A percentile compares a stretch with the other conserved stretches of the same genome.
Conservation (phyloP, 2,888 invertebrate species). For the Ophion costatus region DNA sequence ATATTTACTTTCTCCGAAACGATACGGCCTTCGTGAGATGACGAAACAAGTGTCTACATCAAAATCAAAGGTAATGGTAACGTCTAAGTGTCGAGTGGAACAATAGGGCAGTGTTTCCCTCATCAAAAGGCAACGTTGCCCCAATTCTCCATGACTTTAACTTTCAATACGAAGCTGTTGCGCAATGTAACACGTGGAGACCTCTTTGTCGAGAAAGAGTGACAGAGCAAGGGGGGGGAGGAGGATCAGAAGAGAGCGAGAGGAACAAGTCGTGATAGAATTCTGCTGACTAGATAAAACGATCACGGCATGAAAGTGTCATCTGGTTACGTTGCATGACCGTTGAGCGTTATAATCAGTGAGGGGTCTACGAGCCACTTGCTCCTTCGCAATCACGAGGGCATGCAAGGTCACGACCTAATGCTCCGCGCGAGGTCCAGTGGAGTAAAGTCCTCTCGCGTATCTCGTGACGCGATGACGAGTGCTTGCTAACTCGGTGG, state of each 20-base stretch:
- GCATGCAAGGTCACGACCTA: slow-evolving; percentile 58
- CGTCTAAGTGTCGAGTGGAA: not conserved
- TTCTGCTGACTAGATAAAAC: slow-evolving; percentile 44
- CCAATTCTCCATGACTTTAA: not conserved
- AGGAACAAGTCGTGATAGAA: slow-evolving; percentile 16
- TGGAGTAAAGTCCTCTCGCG: slow-evolving; percentile 19
- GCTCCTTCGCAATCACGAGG: slow-evolving; percentile 62
- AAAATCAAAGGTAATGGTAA: not conserved
- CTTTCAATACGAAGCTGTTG: slow-evolving; percentile 3
- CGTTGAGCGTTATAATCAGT: slow-evolving; percentile 41
- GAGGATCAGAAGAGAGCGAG: not conserved
- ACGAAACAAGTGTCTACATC: not conserved
- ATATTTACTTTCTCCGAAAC: not conserved
- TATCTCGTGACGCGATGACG: slow-evolving; percentile 61
- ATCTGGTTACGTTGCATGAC: slow-evolving; percentile 59
- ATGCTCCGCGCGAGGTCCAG: slow-evolving; percentile 11
- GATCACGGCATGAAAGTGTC: slow-evolving; percentile 51
- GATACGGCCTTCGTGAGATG: not conserved
- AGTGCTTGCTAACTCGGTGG: slow-evolving; percentile 35
- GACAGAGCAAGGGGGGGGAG: not conserved
- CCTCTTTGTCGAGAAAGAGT: not conserved
- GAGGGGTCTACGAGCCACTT: slow-evolving; percentile 53
- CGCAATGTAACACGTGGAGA: not conserved
- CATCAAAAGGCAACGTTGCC: not conserved
- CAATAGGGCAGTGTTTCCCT: not conserved